Percentiles rank a stretch among this genome's conserved stretches.
Evolutionary conservation across 37 sponge, comb jelly and placozoan species (phyloP).

Genomic region (Crambe crambe): DNA sequence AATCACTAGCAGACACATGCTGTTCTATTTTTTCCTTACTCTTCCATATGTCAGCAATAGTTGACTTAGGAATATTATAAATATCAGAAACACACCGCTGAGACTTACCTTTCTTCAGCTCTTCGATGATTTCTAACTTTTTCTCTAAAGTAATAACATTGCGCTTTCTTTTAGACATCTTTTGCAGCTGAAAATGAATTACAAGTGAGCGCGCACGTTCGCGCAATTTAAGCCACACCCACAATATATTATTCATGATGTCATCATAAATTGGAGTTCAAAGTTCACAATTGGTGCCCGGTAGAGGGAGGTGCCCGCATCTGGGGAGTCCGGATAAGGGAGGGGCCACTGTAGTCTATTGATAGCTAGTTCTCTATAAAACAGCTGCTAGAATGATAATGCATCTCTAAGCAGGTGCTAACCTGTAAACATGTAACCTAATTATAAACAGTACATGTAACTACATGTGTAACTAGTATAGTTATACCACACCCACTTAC

Average conservation of each 20-base stretch:
- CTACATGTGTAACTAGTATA: too few relatives aligned
- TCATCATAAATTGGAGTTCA: too few relatives aligned
- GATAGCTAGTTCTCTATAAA: too few relatives aligned
- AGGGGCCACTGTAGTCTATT: too few relatives aligned
- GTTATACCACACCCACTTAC: too few relatives aligned
- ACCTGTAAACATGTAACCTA: too few relatives aligned
- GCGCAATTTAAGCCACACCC: too few relatives aligned
- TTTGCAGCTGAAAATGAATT: not conserved
- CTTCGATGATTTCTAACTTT: not conserved
- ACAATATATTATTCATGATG: too few relatives aligned
- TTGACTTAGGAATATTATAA: slow-evolving; percentile 1
- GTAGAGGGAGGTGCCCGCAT: not conserved
- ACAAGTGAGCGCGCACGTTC: too few relatives aligned
- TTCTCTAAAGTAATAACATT: not conserved
- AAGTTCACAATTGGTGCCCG: not conserved
- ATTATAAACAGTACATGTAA: too few relatives aligned
- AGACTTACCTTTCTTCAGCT: not conserved
- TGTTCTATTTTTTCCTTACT: not conserved
- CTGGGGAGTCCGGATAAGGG: not conserved
- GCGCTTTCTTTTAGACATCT: not conserved
- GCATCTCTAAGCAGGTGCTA: too few relatives aligned
- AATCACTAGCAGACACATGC: slow-evolving; percentile 6
- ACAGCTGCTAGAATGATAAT: too few relatives aligned
- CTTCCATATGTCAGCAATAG: slow-evolving; percentile 12
- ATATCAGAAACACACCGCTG: not conserved